These are phyloP conservation scores for Halichoeres trimaculatus DNA, from an alignment of 2,113 vertebrate species.

Conservation along the genomic window DNA sequence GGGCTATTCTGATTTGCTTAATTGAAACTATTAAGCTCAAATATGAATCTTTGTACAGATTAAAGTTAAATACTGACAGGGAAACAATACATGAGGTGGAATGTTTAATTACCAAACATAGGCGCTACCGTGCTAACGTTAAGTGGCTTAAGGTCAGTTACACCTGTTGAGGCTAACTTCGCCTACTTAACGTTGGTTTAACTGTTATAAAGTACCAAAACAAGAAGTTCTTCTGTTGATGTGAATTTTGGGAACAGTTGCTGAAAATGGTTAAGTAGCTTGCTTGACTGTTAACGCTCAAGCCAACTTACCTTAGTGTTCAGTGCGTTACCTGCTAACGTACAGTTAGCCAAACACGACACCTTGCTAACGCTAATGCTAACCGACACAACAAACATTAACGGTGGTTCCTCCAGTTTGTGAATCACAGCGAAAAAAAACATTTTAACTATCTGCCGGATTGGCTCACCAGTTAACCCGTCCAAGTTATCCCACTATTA, in stretches of 20 bases:
- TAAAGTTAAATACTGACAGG: too few relatives aligned
- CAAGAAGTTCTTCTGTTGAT: too few relatives aligned
- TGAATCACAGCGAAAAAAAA: not conserved
- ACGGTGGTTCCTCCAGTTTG: not conserved
- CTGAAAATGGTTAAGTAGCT: too few relatives aligned
- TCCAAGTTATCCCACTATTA: rapidly evolving
- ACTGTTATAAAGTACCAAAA: too few relatives aligned
- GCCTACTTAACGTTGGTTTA: not conserved
- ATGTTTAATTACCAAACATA: not conserved
- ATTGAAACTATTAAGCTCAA: not conserved
- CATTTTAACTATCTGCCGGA: not conserved
- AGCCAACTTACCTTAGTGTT: not conserved
- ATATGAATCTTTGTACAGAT: not conserved
- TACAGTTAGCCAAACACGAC: slow-evolving; percentile 1
- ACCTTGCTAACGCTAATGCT: slow-evolving; percentile 69
- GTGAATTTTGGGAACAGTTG: too few relatives aligned
- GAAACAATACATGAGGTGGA: not conserved
- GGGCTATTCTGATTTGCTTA: rapidly evolving
- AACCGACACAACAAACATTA: slow-evolving; percentile 55
- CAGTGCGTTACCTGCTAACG: slow-evolving; percentile 45
- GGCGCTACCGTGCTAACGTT: slow-evolving; percentile 2
- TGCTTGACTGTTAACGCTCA: not conserved
- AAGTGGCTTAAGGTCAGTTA: slow-evolving; percentile 3
- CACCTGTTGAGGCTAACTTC: slow-evolving; percentile 49
- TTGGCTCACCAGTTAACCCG: not conserved